Evolutionary conservation across 2,888 invertebrate genomes (phyloP).

Genomic region (Smittia sp.): DNA sequence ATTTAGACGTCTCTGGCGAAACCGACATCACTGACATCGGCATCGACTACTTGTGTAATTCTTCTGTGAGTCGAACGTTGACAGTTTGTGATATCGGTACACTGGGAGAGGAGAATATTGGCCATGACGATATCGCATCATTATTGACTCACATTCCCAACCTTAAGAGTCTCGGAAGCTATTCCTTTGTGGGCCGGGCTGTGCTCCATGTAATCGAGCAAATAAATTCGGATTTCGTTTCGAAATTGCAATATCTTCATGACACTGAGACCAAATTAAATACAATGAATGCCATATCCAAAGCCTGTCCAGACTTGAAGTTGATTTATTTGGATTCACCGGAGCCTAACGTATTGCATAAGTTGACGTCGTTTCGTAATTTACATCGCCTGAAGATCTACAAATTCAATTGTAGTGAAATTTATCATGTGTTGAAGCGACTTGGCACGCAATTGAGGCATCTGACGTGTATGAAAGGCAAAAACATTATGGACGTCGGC

Average conservation of each 20-base stretch:
- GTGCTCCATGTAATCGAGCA: constrained; percentile 58
- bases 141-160: constrained; percentile 64
- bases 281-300: constrained; percentile 60
- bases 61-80: constrained; percentile 58
- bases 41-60: constrained; percentile 58
- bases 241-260: constrained; percentile 66
- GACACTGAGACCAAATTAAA: constrained; percentile 62
- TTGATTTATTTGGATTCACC: constrained; percentile 66
- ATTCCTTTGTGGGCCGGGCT: constrained; percentile 66
- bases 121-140: constrained; percentile 63
- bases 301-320: constrained; percentile 62
- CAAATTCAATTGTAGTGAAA: constrained; percentile 62
- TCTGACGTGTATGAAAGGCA: constrained; percentile 60
- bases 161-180: constrained; percentile 63
- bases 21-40: constrained; percentile 66
- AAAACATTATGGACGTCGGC: constrained; percentile 60
- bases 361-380: constrained; percentile 52
- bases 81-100: constrained; percentile 66
- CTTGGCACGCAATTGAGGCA: constrained; percentile 58
- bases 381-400: constrained; percentile 62
- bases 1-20: constrained; percentile 68
- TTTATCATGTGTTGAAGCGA: constrained; percentile 59
- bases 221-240: constrained; percentile 58
- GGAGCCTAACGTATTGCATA: constrained; percentile 57
- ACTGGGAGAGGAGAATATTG: constrained; percentile 67